A percentile compares a stretch with the other conserved stretches of the same genome.
Conservation (phyloP, 1,140 invertebrate species). For the Episyrphus balteatus region DNA sequence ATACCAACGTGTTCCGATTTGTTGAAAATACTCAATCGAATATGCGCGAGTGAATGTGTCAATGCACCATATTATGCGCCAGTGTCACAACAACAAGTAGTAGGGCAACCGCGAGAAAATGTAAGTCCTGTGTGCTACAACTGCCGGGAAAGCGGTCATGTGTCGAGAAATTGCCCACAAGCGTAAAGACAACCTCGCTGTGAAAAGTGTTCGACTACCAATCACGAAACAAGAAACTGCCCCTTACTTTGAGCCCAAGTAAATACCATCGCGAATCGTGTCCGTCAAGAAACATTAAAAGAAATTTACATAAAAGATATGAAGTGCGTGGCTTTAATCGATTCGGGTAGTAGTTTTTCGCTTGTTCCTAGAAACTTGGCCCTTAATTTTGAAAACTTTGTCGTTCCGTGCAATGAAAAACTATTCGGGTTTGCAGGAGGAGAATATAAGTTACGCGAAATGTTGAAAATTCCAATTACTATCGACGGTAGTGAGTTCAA, state of each 20-base stretch:
- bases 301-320: not conserved
- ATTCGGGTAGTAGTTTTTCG: not conserved
- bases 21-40: not conserved
- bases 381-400: not conserved
- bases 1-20: not conserved
- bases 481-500: not conserved
- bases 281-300: not conserved
- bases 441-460: not conserved
- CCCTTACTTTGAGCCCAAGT: conserved; percentile 11
- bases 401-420: not conserved
- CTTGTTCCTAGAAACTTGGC: not conserved
- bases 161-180: not conserved
- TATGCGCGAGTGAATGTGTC: not conserved
- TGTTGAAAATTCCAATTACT: not conserved
- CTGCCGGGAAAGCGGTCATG: not conserved
- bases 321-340: not conserved
- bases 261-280: no score
- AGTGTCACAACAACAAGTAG: not conserved
- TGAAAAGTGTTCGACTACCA: conserved; percentile 14
- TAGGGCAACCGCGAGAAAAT: not conserved
- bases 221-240: conserved; percentile 7
- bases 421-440: not conserved
- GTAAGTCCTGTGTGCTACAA: not conserved
- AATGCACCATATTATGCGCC: not conserved
- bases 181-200: conserved; percentile 7